Percentiles rank a stretch among this genome's conserved stretches.
Conservation (phyloP, 1,140 invertebrate species). For the Diabrotica virgifera region DNA sequence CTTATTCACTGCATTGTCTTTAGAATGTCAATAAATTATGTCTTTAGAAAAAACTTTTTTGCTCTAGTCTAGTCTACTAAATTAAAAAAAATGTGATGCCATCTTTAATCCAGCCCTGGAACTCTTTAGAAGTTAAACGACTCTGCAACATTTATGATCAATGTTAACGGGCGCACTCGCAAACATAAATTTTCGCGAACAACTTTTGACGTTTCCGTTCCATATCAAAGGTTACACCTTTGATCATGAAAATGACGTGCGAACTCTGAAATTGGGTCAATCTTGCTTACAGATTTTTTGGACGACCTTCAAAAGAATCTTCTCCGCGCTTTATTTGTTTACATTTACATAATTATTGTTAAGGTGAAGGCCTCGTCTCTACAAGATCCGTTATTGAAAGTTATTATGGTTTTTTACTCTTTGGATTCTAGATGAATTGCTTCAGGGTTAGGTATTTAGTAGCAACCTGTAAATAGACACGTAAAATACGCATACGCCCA, state of each 20-base stretch:
- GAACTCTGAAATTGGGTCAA: conserved; percentile 16
- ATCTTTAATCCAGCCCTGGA: conserved; percentile 12
- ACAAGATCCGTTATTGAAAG: not conserved
- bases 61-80: too few species aligned
- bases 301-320: not conserved
- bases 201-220: conserved; percentile 27
- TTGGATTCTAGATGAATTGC: too few species aligned
- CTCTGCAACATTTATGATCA: conserved; percentile 18
- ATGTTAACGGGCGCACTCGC: conserved; percentile 16
- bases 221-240: conserved; percentile 22
- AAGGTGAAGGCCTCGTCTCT: not conserved
- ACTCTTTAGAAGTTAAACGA: not conserved
- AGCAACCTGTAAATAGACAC: too few species aligned
- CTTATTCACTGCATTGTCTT: too few species aligned
- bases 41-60: too few species aligned
- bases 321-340: not conserved
- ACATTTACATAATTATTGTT: not conserved
- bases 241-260: not conserved
- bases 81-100: too few species aligned
- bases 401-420: not conserved
- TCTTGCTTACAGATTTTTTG: not conserved
- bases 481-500: too few species aligned
- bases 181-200: conserved; percentile 29
- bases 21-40: too few species aligned
- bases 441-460: too few species aligned